Evolutionary conservation across 1,140 invertebrate species (phyloP).

Genomic region (Diachasma alloeum): DNA sequence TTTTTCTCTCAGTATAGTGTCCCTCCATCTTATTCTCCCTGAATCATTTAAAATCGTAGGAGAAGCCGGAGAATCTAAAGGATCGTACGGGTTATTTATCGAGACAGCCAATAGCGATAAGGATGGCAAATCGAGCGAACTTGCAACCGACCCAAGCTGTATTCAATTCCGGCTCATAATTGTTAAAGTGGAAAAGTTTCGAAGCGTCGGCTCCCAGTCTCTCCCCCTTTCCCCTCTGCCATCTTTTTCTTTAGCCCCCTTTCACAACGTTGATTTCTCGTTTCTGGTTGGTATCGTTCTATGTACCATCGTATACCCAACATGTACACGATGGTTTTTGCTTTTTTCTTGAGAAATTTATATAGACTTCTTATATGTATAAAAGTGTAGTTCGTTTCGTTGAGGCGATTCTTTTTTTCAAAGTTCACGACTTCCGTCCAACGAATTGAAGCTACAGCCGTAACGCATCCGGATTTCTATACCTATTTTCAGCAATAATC

Average conservation of each 20-base stretch:
- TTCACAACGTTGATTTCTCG: conserved; percentile 6
- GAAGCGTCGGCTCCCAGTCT: conserved; percentile 33
- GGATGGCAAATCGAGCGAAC: conserved; percentile 53
- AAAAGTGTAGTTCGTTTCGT: conserved; percentile 20
- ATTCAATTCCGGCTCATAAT: conserved; percentile 58
- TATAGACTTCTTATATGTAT: conserved; percentile 5
- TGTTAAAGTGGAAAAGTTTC: conserved; percentile 58
- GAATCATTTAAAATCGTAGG: conserved; percentile 15
- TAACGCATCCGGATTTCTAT: conserved; percentile 24
- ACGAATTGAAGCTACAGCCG: conserved; percentile 23
- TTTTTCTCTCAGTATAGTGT: neutral
- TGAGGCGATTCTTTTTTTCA: conserved; percentile 22
- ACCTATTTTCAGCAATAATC: conserved; percentile 13
- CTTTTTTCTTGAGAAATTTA: neutral
- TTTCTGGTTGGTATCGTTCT: conserved; percentile 13
- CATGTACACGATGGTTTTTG: neutral
- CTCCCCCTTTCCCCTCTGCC: neutral
- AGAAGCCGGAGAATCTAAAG: conserved; percentile 7
- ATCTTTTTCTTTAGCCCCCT: conserved; percentile 1
- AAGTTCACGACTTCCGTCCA: conserved; percentile 32
- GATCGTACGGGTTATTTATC: conserved; percentile 48
- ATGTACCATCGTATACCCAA: conserved; percentile 19
- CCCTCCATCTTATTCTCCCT: conserved; percentile 3
- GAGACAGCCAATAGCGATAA: conserved; percentile 51
- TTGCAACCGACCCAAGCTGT: conserved; percentile 53